Evolutionary conservation across 2,888 invertebrate species (phyloP), one percentile per base, ranked within the genome.

Genomic region (Eulithis testata): DNA sequence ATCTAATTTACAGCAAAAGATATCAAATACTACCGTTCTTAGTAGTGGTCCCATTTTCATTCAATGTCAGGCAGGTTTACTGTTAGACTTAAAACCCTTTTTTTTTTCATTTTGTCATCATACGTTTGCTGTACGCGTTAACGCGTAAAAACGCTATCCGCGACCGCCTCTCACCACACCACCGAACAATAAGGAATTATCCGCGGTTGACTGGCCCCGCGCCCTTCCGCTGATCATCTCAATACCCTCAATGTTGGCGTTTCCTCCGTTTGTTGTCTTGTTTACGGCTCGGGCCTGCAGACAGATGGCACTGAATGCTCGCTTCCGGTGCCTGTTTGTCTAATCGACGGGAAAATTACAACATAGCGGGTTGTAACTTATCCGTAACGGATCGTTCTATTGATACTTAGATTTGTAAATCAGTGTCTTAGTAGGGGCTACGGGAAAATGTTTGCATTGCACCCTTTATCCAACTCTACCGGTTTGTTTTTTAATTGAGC

Each of bases 101-200:
- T 51, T 14, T 11, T 43, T 7, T n/a, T 47, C 31, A 36, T 47
- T 37, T 57, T 47, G 44, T 31, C 21, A 21, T 12, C 5, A 4
- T 11, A 9, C 43, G 31, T 50, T 49, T 40, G 31, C 31, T 31
- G 21, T 2, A 21, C 21, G 21, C 21, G 21, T 21, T 21, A 31
- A 1, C 3, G 11, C 11, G 2, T 11, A 27, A 55, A 21, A 53
- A 14, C n/a, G 52, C 43, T n/a, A 2, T n/a, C 9, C 27, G 54
- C 60, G 43, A 40, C 36, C 64, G 54, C 60, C 43, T 27, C 5
- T 49, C 31, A 5, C 45, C 53, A 36, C 14, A 49, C n/a, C 9
- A 31, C 1, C 11, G 51, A 85, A 90, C 91, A 90, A 91, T 88
- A 83, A 83, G 81, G 80, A 81, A 88, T 89, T 86, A 84, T 85